These are phyloP conservation scores for Hypomecis punctinalis DNA, from an alignment of 2,888 invertebrate genomes.

Conservation along the genomic window DNA sequence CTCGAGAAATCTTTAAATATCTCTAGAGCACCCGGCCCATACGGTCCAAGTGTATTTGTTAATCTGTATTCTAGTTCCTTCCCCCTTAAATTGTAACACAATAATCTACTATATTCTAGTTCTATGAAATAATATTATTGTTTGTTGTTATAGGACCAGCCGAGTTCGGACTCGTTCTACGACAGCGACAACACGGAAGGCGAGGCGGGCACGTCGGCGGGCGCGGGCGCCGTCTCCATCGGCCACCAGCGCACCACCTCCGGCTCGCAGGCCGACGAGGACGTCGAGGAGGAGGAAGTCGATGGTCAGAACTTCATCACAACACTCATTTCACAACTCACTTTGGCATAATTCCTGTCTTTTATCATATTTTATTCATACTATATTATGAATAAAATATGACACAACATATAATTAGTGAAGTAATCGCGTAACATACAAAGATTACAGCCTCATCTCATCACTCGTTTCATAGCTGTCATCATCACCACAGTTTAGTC, in stretches of 20 bases:
- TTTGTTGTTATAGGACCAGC: conserved; percentile 87
- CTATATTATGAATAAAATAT: no score
- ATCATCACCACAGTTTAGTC: no score
- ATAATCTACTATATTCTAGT: no score
- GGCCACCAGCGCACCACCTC: conserved; percentile 81
- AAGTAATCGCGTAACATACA: no score
- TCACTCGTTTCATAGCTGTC: no score
- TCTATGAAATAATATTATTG: neutral
- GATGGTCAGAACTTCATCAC: conserved; percentile 75
- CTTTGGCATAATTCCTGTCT: neutral
- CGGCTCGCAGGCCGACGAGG: conserved; percentile 85
- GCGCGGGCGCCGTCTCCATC: conserved; percentile 62
- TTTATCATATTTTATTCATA: neutral
- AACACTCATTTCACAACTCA: neutral
- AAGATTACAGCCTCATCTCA: no score
- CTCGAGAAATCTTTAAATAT: no score
- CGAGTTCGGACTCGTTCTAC: conserved; percentile 95
- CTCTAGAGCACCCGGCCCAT: no score
- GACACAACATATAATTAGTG: no score
- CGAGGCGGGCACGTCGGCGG: conserved; percentile 78
- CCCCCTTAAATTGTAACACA: no score
- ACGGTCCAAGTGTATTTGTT: no score
- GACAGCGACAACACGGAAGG: conserved; percentile 94
- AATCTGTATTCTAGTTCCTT: no score
- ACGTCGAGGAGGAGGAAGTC: conserved; percentile 88